Evolutionary conservation across 1,140 invertebrate species (phyloP).

Genomic region (Panagrolaimus sp.): DNA sequence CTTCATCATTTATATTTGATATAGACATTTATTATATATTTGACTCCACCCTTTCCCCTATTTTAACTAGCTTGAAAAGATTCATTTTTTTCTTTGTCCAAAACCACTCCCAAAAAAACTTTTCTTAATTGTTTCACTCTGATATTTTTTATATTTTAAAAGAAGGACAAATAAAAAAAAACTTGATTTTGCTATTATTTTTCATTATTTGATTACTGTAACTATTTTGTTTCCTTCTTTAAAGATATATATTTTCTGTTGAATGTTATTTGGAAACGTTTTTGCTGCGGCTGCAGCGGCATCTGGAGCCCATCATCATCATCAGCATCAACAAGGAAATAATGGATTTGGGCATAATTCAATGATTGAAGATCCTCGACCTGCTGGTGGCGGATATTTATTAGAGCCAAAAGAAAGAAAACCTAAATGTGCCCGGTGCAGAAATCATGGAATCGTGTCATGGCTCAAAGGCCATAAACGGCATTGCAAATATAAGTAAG

Average conservation of each 20-base stretch:
- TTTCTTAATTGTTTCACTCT: too few species aligned
- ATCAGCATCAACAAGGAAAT: background rate
- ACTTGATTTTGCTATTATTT: background rate
- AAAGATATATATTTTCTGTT: background rate
- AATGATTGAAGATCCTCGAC: slow-evolving; percentile 2
- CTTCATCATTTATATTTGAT: too few species aligned
- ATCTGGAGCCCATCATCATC: background rate
- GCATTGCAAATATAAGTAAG: slow-evolving; percentile 67
- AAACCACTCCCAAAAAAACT: too few species aligned
- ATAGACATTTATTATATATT: too few species aligned
- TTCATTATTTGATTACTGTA: background rate
- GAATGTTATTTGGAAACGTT: background rate
- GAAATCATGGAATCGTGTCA: slow-evolving; percentile 78
- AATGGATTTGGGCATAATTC: background rate
- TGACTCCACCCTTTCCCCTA: too few species aligned
- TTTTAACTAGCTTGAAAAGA: too few species aligned
- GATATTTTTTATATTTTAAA: too few species aligned
- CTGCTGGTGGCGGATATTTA: background rate
- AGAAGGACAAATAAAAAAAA: too few species aligned
- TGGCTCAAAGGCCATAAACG: slow-evolving; percentile 82
- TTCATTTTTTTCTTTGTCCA: too few species aligned
- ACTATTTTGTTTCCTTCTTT: background rate
- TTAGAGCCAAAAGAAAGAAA: slow-evolving; percentile 40
- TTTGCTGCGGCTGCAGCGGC: slow-evolving; percentile 6
- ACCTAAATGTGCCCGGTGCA: slow-evolving; percentile 76